These are phyloP conservation scores for Mus musculus DNA, from an alignment of 2,113 vertebrate genomes.

Conservation along the genomic window GRCm39 chr4:81210501-81211000, in stretches of 20 bases:
- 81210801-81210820: constrained; percentile 98
- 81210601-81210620: not conserved
- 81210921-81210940: not conserved
- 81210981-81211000: constrained; percentile 87
- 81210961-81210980: not conserved
- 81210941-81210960: not conserved
- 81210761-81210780: constrained; percentile 93
- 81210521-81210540: not conserved
- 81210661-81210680: constrained; percentile 97
- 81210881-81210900: not conserved
- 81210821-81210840: constrained; percentile 95
- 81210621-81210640: not conserved
- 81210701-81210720: constrained; percentile 93
- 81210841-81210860: constrained; percentile 91
- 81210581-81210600: not conserved
- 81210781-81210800: constrained; percentile 96
- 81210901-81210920: too few species aligned
- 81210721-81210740: constrained; percentile 97
- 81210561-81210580: not conserved
- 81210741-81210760: constrained; percentile 96
- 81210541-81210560: not conserved
- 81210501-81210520: not conserved
- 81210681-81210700: constrained; percentile 94
- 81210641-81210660: constrained; percentile 89
- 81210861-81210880: not conserved